phyloP scores from a whole-genome alignment of 2,797 vertebrate genomes.

The Podarcis siculus region DNA sequence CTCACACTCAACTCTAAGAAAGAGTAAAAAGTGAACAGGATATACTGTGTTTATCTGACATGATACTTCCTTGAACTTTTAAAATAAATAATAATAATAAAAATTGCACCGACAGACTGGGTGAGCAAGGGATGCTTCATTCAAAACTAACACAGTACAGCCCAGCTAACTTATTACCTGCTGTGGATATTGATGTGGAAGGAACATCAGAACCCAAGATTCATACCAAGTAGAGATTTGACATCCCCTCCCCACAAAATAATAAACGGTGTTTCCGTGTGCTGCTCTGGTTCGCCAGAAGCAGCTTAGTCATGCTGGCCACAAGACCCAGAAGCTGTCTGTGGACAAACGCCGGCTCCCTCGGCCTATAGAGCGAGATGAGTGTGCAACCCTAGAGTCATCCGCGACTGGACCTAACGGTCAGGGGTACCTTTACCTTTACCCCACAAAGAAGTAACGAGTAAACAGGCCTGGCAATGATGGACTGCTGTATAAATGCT shows the following conservation, averaged over 20 bases:
- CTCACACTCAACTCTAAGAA: not conserved
- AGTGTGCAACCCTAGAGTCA: too few relatives aligned
- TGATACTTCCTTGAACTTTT: not conserved
- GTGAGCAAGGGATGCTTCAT: not conserved
- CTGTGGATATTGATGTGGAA: not conserved
- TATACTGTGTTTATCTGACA: not conserved
- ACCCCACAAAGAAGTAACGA: not conserved
- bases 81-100: too few relatives aligned
- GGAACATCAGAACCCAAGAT: not conserved
- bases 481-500: not conserved
- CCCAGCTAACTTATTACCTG: not conserved
- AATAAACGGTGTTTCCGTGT: not conserved
- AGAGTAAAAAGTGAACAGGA: not conserved
- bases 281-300: too few relatives aligned
- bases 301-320: too few relatives aligned
- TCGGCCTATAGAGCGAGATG: too few relatives aligned
- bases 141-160: not conserved
- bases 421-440: too few relatives aligned
- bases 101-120: not conserved
- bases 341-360: too few relatives aligned
- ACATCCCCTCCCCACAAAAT: not conserved
- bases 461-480: not conserved
- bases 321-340: too few relatives aligned
- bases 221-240: not conserved
- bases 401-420: too few relatives aligned